phyloP scores from a whole-genome alignment of 23 tunicate species.

The Aplidium turbinatum region DNA sequence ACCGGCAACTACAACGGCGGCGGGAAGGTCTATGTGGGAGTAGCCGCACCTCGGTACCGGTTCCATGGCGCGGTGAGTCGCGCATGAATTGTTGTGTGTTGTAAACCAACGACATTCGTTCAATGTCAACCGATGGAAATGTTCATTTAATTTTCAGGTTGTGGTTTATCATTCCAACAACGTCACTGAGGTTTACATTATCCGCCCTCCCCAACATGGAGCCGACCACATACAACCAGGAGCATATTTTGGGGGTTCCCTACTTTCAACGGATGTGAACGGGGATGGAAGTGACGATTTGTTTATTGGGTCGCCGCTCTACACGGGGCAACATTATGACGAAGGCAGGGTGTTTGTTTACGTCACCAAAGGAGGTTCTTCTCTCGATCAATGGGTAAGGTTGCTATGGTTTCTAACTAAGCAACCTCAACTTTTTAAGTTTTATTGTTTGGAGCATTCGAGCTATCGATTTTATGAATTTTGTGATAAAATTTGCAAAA shows the following conservation, averaged over 20 bases:
- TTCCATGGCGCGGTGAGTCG: slow-evolving; percentile 69
- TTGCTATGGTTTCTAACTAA: too few species aligned
- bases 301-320: slow-evolving; percentile 45
- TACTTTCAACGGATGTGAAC: slow-evolving; percentile 49
- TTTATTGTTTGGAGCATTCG: too few species aligned
- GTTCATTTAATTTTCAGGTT: too few species aligned
- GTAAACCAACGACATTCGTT: too few species aligned
- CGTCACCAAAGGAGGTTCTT: neutral
- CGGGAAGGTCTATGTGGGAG: slow-evolving; percentile 29
- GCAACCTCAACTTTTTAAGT: too few species aligned
- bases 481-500: too few species aligned
- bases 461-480: too few species aligned
- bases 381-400: neutral
- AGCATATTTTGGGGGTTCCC: slow-evolving; percentile 60
- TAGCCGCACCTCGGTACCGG: slow-evolving; percentile 61
- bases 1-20: slow-evolving; percentile 45
- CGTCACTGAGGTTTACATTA: neutral
- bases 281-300: slow-evolving; percentile 39
- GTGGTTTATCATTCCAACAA: too few species aligned
- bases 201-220: neutral
- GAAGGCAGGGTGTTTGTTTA: slow-evolving; percentile 52
- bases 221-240: slow-evolving; percentile 23
- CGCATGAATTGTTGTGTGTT: too few species aligned
- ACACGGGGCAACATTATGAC: slow-evolving; percentile 15
- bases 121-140: too few species aligned